phyloP scores from a whole-genome alignment of 2,888 invertebrate species.

The Octonoba sinensis region DNA sequence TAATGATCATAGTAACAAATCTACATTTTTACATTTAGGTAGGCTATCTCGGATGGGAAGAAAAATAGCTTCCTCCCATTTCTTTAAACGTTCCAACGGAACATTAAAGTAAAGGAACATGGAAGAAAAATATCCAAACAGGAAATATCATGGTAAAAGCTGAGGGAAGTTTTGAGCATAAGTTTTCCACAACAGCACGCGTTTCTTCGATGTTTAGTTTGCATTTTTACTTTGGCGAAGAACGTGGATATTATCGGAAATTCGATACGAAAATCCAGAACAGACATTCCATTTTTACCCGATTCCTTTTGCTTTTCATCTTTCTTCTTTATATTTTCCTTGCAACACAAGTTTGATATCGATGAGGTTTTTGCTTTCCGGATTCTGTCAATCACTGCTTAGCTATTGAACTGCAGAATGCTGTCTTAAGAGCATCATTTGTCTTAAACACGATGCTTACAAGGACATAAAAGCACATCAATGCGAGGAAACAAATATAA shows the following conservation, averaged over 20 bases:
- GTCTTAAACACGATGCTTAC: too few relatives aligned
- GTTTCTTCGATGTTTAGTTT: conserved; percentile 52
- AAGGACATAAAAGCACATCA: too few relatives aligned
- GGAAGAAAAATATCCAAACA: conserved; percentile 1
- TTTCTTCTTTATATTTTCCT: conserved; percentile 41
- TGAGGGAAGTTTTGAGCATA: conserved; percentile 37
- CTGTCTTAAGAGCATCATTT: too few relatives aligned
- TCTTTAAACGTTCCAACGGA: conserved; percentile 36
- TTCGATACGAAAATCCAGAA: conserved; percentile 52
- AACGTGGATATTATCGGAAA: conserved; percentile 55
- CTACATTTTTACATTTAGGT: conserved; percentile 2
- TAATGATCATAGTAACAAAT: conserved; percentile 8
- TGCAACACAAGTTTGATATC: conserved; percentile 14
- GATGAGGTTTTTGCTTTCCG: neutral
- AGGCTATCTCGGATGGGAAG: neutral
- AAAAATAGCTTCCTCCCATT: conserved; percentile 3
- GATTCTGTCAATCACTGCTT: too few relatives aligned
- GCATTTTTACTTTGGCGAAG: conserved; percentile 40
- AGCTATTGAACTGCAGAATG: too few relatives aligned
- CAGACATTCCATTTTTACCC: conserved; percentile 39
- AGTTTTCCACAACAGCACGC: conserved; percentile 47
- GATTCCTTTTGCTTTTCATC: conserved; percentile 5
- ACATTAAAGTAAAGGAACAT: conserved; percentile 23
- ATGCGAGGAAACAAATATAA: too few relatives aligned
- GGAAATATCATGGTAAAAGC: conserved; percentile 33